Percentiles rank a stretch among this genome's conserved stretches.
These are phyloP conservation scores for Cyphomyrmex costatus DNA, from an alignment of 1,140 invertebrate species.

Conservation along the genomic window DNA sequence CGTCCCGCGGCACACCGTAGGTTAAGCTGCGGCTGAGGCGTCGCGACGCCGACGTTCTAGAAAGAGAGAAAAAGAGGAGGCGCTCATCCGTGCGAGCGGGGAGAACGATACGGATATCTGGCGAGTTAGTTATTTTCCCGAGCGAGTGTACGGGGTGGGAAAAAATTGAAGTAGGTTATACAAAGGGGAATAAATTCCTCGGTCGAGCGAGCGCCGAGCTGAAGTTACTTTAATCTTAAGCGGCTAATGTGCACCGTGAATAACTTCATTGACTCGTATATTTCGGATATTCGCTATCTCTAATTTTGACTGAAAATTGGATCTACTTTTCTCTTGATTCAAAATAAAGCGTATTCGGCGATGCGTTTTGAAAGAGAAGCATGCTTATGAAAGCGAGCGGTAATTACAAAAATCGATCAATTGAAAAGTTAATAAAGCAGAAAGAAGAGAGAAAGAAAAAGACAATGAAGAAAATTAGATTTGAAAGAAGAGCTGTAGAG, in stretches of 20 bases:
- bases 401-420: not conserved
- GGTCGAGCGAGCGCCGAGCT: constrained; percentile 43
- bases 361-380: not conserved
- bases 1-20: constrained; percentile 48
- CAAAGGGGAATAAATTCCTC: constrained; percentile 47
- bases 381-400: not conserved
- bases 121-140: constrained; percentile 56
- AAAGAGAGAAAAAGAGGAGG: not conserved
- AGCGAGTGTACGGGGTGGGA: not conserved
- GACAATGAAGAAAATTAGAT: not conserved
- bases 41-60: constrained; percentile 16
- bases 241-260: constrained; percentile 51
- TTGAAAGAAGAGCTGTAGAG: too few species aligned
- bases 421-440: not conserved
- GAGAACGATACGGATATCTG: constrained; percentile 31
- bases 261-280: constrained; percentile 55
- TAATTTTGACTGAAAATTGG: constrained; percentile 37
- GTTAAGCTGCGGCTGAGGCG: constrained; percentile 59
- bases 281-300: constrained; percentile 7
- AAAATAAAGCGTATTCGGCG: not conserved
- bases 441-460: not conserved
- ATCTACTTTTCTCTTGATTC: not conserved
- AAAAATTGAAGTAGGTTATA: constrained; percentile 60
- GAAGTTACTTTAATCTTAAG: constrained; percentile 57
- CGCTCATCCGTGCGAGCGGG: not conserved